A percentile compares a stretch with the other conserved stretches of the same genome.
These are phyloP conservation scores for Mythimna albipuncta DNA, from an alignment of 2,888 invertebrate genomes.

Conservation along the genomic window DNA sequence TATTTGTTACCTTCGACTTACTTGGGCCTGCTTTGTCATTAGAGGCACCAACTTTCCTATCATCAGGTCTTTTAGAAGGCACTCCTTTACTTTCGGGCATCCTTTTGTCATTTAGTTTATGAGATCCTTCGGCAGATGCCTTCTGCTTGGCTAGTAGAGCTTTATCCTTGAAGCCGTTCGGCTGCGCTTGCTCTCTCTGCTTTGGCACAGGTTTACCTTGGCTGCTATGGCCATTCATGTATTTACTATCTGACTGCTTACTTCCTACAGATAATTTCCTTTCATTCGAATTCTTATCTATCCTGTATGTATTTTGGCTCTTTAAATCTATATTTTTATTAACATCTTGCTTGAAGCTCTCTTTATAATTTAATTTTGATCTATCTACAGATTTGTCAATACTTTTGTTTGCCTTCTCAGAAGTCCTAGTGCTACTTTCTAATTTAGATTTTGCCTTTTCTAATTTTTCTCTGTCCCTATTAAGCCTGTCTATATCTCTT, in stretches of 20 bases:
- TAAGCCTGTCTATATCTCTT: conserved; percentile 83
- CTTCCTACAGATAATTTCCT: conserved; percentile 72
- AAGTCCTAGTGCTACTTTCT: conserved; percentile 72
- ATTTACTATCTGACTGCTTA: conserved; percentile 75
- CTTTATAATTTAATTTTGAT: conserved; percentile 74
- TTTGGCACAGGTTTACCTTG: conserved; percentile 80
- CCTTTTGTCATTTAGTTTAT: conserved; percentile 72
- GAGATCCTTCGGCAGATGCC: conserved; percentile 65
- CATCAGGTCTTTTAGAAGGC: conserved; percentile 74
- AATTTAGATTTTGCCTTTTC: conserved; percentile 83
- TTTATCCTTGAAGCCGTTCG: conserved; percentile 74
- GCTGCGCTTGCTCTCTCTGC: conserved; percentile 71
- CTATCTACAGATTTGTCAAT: conserved; percentile 76
- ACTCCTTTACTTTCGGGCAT: conserved; percentile 68
- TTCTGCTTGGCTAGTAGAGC: conserved; percentile 72
- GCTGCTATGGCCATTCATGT: conserved; percentile 77
- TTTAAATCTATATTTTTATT: conserved; percentile 87
- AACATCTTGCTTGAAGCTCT: conserved; percentile 69
- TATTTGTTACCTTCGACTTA: conserved; percentile 76
- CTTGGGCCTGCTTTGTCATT: conserved; percentile 75
- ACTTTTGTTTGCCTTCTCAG: conserved; percentile 71
- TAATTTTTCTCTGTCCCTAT: conserved; percentile 81
- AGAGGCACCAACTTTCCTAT: conserved; percentile 66
- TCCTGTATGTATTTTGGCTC: conserved; percentile 87
- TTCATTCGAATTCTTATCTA: conserved; percentile 86